Base-by-base conservation (phyloP, 1,140 invertebrate genomes). In the Teleogryllus occipitalis region DNA sequence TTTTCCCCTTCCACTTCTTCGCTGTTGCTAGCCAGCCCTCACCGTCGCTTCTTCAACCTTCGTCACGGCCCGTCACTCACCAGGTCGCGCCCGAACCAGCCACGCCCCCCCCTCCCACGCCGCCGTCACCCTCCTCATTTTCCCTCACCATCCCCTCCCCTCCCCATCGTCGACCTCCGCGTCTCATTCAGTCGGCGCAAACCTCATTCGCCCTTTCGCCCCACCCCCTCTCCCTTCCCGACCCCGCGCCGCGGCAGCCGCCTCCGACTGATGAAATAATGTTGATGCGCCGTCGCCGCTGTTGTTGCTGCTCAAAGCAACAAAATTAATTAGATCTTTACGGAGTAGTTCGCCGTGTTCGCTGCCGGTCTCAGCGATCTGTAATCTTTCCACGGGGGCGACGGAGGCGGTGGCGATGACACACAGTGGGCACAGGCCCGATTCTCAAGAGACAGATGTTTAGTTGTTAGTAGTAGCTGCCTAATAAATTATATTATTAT, bases 241-340 rank as follows among this genome's bases (percentile, higher is more conserved):
- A 27, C 75, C 12, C 39, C 75, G n/a, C 75, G n/a, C 0, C n/a
- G 14, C 39, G n/a, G 22, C 2, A 76, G 39, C 75, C 18, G 10
- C 7, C 75, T 47, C 39, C 0, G 75, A 39, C 39, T 47, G 76
- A 54, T 54, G 76, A 77, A 77, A 77, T 77, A 48, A 77, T 77
- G 76, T 14, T 27, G 75, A 54, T 77, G 76, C 47, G 47, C 14
- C n/a, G 39, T 7, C n/a, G 21, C 74, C 8, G 47, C 54, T 65
- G 54, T 65, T 65, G 54, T 65, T 7, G 48, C 39, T 47, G 47
- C 48, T 77, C 15, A 77, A 77, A 54, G 76, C 76, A 77, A 77
- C 76, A 54, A 77, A 77, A 77, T 77, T 77, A 77, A 77, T 77
- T 77, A 77, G 76, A 48, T 77, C 47, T 77, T 77, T 54, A 54